Base-by-base conservation (phyloP, 2,888 invertebrate genomes). In the Scaptomyza cyrtandrae region DNA sequence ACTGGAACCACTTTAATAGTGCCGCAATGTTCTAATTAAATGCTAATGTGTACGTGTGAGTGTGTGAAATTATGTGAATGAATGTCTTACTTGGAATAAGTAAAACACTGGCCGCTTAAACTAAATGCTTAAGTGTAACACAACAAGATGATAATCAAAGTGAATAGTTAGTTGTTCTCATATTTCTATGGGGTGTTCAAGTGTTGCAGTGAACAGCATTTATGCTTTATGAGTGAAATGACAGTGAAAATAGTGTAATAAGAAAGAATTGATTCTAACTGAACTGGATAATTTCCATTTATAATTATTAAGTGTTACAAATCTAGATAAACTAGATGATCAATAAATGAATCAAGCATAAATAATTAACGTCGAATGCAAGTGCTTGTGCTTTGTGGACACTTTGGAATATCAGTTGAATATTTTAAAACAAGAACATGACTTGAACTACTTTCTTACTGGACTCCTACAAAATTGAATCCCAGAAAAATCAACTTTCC, bases 1-100 rank as follows among this genome's bases (percentile, higher is more conserved):
- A 61, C 74, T 57, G 76, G 76, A 59, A 62, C 43, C 62, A 71
- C 75, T 68, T 66, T 24, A 63, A 64, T 46, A 71, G 63, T 79
- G 77, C 81, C 81, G 79, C 75, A 84, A 86, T 76, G 87, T 82
- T 78, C 84, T 75, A 84, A 84, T 84, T 84, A 78, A 80, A 75
- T 62, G 19, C 63, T 79, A 68, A 78, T 69, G 65, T 69, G 60
- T 50, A 59, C 16, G 19, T 14, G 19, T 33, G 10, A 33, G n/a
- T 49, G 31, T 31, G 31, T 48, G 13, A 16, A 14, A 3, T 14
- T 64, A 65, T 48, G 63, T 59, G 65, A 61, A 64, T 63, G 61
- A 58, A 67, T 69, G 65, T 68, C 43, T 77, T 78, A 79, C 74
- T 61, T 63, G 71, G 71, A 83, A 67, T 65, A 67, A 62, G 45